Evolutionary conservation across 2,888 invertebrate species (phyloP).

Genomic region (Eupithecia insigniata): DNA sequence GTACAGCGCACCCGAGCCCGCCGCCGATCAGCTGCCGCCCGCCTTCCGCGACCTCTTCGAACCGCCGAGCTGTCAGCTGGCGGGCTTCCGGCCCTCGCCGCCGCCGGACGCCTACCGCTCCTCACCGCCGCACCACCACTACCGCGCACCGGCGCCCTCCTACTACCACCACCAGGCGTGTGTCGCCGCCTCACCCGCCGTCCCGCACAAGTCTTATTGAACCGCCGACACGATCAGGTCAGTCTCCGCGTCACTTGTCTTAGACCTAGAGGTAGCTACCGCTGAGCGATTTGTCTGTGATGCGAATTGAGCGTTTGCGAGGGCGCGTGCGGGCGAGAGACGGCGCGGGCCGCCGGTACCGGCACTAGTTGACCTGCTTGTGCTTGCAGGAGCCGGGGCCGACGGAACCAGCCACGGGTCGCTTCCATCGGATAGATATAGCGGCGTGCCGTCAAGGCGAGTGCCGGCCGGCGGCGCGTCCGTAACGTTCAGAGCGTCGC

Average conservation of each 20-base stretch:
- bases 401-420: conserved; percentile 75
- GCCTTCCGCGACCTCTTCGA: conserved; percentile 80
- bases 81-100: conserved; percentile 77
- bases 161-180: conserved; percentile 86
- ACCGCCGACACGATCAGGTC: conserved; percentile 65
- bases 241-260: conserved; percentile 44
- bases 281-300: conserved; percentile 66
- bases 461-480: conserved; percentile 73
- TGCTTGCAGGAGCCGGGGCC: conserved; percentile 80
- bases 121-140: conserved; percentile 78
- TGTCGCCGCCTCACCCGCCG: conserved; percentile 79
- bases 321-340: conserved; percentile 45
- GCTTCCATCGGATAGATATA: conserved; percentile 81
- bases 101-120: conserved; percentile 73
- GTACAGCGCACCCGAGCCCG: conserved; percentile 84
- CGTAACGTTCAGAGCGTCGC: conserved; percentile 80
- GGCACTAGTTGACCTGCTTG: conserved; percentile 73
- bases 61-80: conserved; percentile 80
- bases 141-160: conserved; percentile 76
- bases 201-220: conserved; percentile 82
- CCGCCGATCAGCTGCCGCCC: conserved; percentile 74
- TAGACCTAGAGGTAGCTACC: conserved; percentile 45
- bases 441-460: conserved; percentile 75
- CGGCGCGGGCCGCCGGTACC: conserved; percentile 56
- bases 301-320: conserved; percentile 75